These are phyloP conservation scores for Cryptomyrus ogoouensis DNA, from an alignment of 2,113 vertebrate genomes.

Conservation along the genomic window DNA sequence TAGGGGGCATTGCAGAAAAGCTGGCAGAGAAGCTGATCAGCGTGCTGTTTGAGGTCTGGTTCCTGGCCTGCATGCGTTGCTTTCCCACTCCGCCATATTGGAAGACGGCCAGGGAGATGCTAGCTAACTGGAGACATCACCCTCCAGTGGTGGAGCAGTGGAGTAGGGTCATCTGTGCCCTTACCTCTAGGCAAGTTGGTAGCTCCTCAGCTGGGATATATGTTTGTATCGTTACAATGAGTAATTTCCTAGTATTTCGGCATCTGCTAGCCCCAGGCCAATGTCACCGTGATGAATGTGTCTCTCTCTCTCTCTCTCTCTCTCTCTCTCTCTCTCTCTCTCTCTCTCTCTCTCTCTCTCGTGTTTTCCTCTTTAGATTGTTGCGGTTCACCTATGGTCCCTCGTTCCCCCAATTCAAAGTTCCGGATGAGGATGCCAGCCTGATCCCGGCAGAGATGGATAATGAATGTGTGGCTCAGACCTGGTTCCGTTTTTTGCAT, in stretches of 20 bases:
- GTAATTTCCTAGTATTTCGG: not conserved
- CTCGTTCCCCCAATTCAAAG: slow-evolving; percentile 81
- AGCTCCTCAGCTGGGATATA: not conserved
- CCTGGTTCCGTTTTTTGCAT: slow-evolving; percentile 90
- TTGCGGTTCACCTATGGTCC: slow-evolving; percentile 78
- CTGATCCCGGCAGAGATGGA: slow-evolving; percentile 84
- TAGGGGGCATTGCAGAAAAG: slow-evolving; percentile 74
- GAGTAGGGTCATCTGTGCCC: slow-evolving; percentile 80
- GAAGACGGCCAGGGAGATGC: slow-evolving; percentile 88
- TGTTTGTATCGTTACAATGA: not conserved
- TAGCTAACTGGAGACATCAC: slow-evolving; percentile 87
- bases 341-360: not conserved
- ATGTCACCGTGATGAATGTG: not conserved
- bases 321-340: not conserved
- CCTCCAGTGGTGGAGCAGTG: slow-evolving; percentile 86
- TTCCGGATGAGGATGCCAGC: slow-evolving; percentile 79
- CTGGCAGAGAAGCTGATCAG: slow-evolving; percentile 81
- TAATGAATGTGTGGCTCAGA: slow-evolving; percentile 78
- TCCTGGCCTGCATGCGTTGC: slow-evolving; percentile 78
- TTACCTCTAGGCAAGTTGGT: slow-evolving; percentile 75
- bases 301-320: not conserved
- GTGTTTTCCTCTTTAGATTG: slow-evolving; percentile 58
- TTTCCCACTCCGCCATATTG: slow-evolving; percentile 88
- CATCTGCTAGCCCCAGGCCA: not conserved
- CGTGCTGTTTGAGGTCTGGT: slow-evolving; percentile 86